Evolutionary conservation across 2,113 vertebrate species (phyloP).

Genomic region (Amblyornis subalaris): DNA sequence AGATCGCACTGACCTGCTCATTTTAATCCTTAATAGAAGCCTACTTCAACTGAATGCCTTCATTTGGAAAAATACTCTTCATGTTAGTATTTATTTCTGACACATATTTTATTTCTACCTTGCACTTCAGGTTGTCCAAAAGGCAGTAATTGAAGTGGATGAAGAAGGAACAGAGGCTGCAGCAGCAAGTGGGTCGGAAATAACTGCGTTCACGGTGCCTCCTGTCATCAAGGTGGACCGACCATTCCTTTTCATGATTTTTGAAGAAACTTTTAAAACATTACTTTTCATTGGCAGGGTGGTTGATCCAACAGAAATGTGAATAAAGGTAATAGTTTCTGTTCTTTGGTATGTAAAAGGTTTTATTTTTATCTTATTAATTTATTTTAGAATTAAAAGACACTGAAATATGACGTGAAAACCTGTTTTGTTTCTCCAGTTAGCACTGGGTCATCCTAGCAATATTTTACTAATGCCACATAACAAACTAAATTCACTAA

Average conservation of each 20-base stretch:
- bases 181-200: slow-evolving; percentile 72
- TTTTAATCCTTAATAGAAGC: not conserved
- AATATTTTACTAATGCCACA: not conserved
- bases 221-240: slow-evolving; percentile 72
- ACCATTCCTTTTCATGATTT: slow-evolving; percentile 89
- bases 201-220: slow-evolving; percentile 78
- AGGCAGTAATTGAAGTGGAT: slow-evolving; percentile 84
- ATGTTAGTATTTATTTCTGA: not conserved
- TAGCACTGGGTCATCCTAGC: not conserved
- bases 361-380: not conserved
- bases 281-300: slow-evolving; percentile 90
- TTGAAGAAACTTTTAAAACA: slow-evolving; percentile 81
- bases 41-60: not conserved
- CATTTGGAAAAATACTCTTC: not conserved
- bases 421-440: not conserved
- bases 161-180: slow-evolving; percentile 83
- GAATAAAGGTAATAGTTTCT: slow-evolving; percentile 29
- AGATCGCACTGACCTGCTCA: not conserved
- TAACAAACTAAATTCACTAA: not conserved
- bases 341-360: not conserved
- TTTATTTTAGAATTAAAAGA: slow-evolving; percentile 10
- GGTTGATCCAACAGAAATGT: slow-evolving; percentile 77
- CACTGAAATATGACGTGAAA: not conserved
- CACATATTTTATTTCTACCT: not conserved
- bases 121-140: slow-evolving; percentile 81